Conservation (phyloP, 1,140 invertebrate genomes). For the Coptotermes formosanus region DNA sequence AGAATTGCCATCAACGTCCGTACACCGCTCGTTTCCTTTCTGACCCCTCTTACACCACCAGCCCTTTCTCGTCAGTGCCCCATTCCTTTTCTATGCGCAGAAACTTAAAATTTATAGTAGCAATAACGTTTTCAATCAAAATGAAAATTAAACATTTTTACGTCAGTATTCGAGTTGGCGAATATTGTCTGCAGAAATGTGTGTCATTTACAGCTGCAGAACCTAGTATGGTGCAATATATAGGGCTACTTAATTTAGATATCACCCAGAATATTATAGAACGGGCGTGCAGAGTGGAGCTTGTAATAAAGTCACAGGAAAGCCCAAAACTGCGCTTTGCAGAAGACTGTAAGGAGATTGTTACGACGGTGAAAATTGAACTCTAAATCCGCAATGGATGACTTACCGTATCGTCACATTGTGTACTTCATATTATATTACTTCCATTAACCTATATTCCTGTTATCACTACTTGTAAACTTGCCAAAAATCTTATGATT, state of each 20-base stretch:
- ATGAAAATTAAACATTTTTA: constrained; percentile 30
- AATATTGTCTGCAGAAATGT: not conserved
- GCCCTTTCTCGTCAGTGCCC: not conserved
- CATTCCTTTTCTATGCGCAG: not conserved
- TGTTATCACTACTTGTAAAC: no score
- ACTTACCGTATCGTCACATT: no score
- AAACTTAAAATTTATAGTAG: constrained; percentile 22
- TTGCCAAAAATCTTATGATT: no score
- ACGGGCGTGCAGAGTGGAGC: no score
- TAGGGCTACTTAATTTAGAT: not conserved
- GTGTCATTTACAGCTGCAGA: not conserved
- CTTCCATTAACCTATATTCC: no score
- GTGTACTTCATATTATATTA: no score
- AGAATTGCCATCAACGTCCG: not conserved
- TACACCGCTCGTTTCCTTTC: not conserved
- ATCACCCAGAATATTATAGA: not conserved
- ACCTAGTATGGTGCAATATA: not conserved
- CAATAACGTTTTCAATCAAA: constrained; percentile 30
- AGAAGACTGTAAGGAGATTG: no score
- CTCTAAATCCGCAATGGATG: no score
- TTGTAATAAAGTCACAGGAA: no score
- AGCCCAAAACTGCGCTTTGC: no score
- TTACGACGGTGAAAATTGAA: no score
- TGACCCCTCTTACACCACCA: no score
- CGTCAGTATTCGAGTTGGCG: constrained; percentile 19